Percentiles rank a stretch among this genome's conserved stretches.
Evolutionary conservation across 2,797 vertebrate species (phyloP).

Genomic region (Lophotriccus pileatus): DNA sequence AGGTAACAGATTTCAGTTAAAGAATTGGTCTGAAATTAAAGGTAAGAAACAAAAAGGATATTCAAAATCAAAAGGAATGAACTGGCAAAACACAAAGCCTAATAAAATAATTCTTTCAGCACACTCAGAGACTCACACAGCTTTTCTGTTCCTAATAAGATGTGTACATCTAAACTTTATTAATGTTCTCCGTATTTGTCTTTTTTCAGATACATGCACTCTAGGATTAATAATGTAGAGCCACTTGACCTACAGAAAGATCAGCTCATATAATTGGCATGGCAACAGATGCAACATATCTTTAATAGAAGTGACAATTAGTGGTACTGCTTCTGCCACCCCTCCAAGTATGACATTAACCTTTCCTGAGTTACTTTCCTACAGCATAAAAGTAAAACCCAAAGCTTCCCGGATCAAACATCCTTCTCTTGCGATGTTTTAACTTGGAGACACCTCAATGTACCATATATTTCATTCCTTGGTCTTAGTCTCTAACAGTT

Average conservation of each 20-base stretch:
- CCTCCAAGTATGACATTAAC: background rate
- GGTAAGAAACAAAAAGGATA: background rate
- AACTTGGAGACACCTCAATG: background rate
- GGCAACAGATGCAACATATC: background rate
- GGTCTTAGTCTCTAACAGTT: background rate
- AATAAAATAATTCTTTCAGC: background rate
- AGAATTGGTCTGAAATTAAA: background rate
- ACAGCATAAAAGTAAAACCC: background rate
- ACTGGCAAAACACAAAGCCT: background rate
- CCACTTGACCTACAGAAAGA: background rate
- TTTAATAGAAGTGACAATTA: background rate
- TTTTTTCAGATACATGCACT: background rate
- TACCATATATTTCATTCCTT: background rate
- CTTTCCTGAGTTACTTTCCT: background rate
- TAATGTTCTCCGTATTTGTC: background rate
- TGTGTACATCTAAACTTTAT: background rate
- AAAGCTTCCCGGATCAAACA: background rate
- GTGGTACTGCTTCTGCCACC: background rate
- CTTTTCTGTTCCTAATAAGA: background rate
- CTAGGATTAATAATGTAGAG: background rate
- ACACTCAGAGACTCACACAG: background rate
- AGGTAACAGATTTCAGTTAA: background rate
- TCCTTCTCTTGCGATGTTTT: background rate
- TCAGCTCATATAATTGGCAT: background rate
- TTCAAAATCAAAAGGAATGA: background rate